Percentiles rank a stretch among this genome's conserved stretches.
Conservation (phyloP, 1,140 invertebrate genomes). For the Pollicipes pollicipes region DNA sequence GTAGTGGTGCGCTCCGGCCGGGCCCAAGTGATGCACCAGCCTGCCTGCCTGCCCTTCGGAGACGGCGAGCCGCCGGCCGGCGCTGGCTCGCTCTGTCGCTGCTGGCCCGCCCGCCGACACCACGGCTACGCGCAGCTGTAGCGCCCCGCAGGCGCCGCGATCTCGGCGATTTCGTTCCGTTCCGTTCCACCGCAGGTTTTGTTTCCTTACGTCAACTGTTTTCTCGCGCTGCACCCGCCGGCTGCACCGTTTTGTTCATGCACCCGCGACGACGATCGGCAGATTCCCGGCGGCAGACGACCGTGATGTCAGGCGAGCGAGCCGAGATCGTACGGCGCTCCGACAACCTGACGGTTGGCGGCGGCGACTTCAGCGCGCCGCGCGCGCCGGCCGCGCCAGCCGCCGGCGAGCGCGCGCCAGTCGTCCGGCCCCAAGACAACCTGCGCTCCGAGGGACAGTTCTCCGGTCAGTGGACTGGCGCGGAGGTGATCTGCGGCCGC, state of each 20-base stretch:
- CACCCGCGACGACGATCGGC: too few species aligned
- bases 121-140: neutral
- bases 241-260: too few species aligned
- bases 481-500: too few species aligned
- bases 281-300: neutral
- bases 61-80: constrained; percentile 29
- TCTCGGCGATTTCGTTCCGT: too few species aligned
- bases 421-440: constrained; percentile 29
- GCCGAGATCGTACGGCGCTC: constrained; percentile 28
- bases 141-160: too few species aligned
- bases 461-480: constrained; percentile 21
- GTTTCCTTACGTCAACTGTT: too few species aligned
- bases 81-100: neutral
- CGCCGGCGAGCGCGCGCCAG: constrained; percentile 27
- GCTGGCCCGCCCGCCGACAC: neutral
- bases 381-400: constrained; percentile 27
- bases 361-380: constrained; percentile 17
- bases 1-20: constrained; percentile 14
- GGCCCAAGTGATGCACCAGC: constrained; percentile 20
- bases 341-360: constrained; percentile 35
- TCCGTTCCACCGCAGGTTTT: too few species aligned
- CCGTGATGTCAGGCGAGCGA: constrained; percentile 22
- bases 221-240: too few species aligned
- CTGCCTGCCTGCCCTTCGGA: constrained; percentile 38
- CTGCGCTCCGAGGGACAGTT: constrained; percentile 39